phyloP scores from a whole-genome alignment of 2,888 invertebrate genomes.

The Sphaeridia pumilis region DNA sequence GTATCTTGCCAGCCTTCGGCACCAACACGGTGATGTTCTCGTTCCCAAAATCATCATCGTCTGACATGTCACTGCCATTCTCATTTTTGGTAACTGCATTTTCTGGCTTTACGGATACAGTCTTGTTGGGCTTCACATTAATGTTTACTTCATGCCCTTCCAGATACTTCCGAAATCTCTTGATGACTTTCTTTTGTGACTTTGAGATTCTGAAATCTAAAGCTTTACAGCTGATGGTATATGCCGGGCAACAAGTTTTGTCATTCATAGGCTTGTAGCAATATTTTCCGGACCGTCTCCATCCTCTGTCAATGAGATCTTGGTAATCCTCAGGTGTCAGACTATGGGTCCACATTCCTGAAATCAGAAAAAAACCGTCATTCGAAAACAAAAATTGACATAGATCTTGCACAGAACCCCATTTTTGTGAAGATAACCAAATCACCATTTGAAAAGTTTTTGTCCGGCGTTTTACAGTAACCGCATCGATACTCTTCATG shows the following conservation, averaged over 20 bases:
- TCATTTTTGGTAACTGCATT: no score
- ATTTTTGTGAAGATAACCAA: neutral
- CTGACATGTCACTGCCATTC: no score
- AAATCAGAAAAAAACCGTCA: no score
- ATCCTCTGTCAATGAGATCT: conserved; percentile 84
- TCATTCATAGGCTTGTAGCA: conserved; percentile 89
- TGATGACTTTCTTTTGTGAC: conserved; percentile 87
- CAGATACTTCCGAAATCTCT: conserved; percentile 47
- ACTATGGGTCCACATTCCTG: conserved; percentile 86
- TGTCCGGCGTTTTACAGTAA: conserved; percentile 60
- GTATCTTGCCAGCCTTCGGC: conserved; percentile 1
- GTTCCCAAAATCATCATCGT: neutral
- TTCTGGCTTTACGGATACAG: neutral
- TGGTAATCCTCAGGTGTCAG: conserved; percentile 79
- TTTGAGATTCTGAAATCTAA: conserved; percentile 65
- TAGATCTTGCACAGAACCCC: no score
- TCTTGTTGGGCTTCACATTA: neutral
- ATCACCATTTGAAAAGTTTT: conserved; percentile 64
- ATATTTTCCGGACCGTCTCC: conserved; percentile 91
- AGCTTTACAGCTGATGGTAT: conserved; percentile 84
- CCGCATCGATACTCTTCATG: conserved; percentile 62
- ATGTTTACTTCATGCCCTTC: conserved; percentile 1
- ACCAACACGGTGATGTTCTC: conserved; percentile 5
- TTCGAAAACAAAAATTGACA: no score
- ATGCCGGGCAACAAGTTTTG: conserved; percentile 85